These are phyloP conservation scores for Eupelmus urozonus DNA, from an alignment of 2,888 invertebrate genomes.

Conservation along the genomic window DNA sequence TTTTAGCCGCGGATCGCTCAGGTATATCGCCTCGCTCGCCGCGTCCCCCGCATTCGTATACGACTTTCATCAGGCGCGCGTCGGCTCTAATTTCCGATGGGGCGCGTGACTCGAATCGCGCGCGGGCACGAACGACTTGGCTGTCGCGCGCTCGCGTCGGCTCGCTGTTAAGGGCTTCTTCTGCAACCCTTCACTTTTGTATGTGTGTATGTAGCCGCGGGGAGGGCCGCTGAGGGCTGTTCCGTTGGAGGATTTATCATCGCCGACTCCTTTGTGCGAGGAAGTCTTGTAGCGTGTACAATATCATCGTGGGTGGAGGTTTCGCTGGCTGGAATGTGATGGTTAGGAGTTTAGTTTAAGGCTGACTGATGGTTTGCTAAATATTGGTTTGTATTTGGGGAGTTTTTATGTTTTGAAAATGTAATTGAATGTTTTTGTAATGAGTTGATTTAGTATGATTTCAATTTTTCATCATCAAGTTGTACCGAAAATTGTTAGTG, in stretches of 20 bases:
- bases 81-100: conserved; percentile 75
- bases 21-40: conserved; percentile 1
- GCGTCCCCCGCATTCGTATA: conserved; percentile 32
- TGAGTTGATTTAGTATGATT: no score
- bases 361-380: no score
- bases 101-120: conserved; percentile 74
- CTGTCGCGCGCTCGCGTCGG: not conserved
- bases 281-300: not conserved
- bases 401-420: no score
- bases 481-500: no score
- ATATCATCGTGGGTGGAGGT: no score
- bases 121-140: conserved; percentile 42
- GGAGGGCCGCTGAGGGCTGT: not conserved
- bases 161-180: conserved; percentile 23
- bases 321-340: no score
- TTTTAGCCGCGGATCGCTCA: conserved; percentile 34
- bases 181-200: conserved; percentile 49
- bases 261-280: conserved; percentile 53
- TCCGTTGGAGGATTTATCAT: not conserved
- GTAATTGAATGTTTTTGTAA: no score
- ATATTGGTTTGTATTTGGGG: no score
- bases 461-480: no score
- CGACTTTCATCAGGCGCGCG: conserved; percentile 48
- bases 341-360: no score
- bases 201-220: not conserved